Conservation (phyloP, 2,797 vertebrate genomes). For the Tokudaia muenninki region DNA sequence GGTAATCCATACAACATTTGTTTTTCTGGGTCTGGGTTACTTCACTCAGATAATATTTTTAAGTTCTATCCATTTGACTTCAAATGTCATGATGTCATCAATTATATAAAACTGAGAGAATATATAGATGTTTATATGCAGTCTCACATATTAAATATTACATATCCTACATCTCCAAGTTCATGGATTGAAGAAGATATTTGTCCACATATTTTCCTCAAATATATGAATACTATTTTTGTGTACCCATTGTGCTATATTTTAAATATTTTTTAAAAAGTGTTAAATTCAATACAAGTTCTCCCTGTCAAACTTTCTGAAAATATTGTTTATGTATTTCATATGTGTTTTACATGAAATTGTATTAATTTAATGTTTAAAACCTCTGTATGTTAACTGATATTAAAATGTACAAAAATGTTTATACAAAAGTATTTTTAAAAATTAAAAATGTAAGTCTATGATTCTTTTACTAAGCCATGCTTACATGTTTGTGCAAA, state of each 20-base stretch:
- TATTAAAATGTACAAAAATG: neutral
- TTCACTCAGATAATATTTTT: neutral
- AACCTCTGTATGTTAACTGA: too few relatives aligned
- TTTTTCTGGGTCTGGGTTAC: neutral
- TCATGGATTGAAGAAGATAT: neutral
- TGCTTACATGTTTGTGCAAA: neutral
- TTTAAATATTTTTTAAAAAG: conserved; percentile 4
- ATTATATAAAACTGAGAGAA: conserved; percentile 8
- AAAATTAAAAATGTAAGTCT: neutral
- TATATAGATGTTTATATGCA: neutral
- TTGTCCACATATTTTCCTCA: neutral
- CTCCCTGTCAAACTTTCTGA: neutral
- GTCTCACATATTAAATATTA: neutral
- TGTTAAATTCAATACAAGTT: neutral
- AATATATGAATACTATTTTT: neutral
- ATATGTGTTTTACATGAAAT: neutral
- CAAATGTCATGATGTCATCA: neutral
- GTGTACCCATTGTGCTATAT: neutral
- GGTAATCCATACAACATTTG: neutral
- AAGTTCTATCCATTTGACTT: neutral
- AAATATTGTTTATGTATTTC: neutral
- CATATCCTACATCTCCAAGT: too few relatives aligned
- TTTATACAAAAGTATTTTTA: neutral
- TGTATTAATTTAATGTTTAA: neutral
- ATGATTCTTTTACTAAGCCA: neutral